Conservation (phyloP, 2,113 vertebrate species). For the Elephas maximus region DNA sequence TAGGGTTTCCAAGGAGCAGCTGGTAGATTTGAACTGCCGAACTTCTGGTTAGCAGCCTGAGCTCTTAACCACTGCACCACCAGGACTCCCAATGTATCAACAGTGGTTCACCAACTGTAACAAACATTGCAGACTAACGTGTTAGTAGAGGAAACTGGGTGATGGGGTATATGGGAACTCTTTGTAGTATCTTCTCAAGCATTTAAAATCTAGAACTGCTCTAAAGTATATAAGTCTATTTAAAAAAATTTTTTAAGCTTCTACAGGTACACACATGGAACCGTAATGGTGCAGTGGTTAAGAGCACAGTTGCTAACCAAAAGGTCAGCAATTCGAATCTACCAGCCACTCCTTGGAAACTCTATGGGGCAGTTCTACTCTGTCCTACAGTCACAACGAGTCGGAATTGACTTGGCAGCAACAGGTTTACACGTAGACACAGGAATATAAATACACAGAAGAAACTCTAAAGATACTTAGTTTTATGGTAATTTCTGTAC, state of each 20-base stretch:
- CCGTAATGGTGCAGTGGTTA: too few relatives aligned
- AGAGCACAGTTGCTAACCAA: too few relatives aligned
- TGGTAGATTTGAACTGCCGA: too few relatives aligned
- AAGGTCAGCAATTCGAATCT: too few relatives aligned
- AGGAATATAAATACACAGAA: background rate
- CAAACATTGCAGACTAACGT: background rate
- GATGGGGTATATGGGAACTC: background rate
- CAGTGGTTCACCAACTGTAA: background rate
- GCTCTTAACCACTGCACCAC: too few relatives aligned
- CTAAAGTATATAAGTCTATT: background rate
- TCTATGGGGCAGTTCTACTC: too few relatives aligned
- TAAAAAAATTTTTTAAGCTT: background rate
- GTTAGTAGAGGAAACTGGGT: background rate
- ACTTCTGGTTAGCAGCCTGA: too few relatives aligned
- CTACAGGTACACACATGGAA: background rate
- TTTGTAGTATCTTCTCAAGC: background rate
- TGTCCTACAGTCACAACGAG: too few relatives aligned
- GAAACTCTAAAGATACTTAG: background rate
- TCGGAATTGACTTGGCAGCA: too few relatives aligned
- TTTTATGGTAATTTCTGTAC: background rate
- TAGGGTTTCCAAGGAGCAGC: too few relatives aligned
- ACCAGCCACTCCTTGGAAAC: too few relatives aligned
- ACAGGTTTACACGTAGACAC: background rate
- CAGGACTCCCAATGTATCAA: too few relatives aligned
- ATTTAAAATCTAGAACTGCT: background rate